Evolutionary conservation across 1,140 invertebrate species (phyloP).

Genomic region (Orchestia grillus): DNA sequence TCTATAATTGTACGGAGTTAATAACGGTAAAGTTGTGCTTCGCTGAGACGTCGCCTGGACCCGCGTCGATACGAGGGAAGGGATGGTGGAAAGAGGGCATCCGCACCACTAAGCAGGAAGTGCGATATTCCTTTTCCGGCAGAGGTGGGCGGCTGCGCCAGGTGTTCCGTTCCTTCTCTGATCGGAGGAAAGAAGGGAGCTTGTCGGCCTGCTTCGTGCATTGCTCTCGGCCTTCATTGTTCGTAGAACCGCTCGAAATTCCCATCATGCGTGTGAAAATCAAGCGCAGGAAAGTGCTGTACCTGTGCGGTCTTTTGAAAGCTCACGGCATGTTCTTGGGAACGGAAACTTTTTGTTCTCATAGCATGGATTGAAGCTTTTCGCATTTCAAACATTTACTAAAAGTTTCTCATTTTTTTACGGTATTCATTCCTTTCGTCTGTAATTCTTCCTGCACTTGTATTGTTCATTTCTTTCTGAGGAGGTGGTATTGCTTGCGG

Average conservation of each 20-base stretch:
- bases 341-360: not conserved
- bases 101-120: not conserved
- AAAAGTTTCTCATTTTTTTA: not conserved
- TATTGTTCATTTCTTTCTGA: not conserved
- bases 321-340: not conserved
- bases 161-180: not conserved
- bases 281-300: not conserved
- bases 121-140: slow-evolving; percentile 6
- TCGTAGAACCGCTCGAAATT: not conserved
- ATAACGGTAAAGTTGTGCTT: not conserved
- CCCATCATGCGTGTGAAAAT: not conserved
- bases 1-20: not conserved
- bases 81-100: not conserved
- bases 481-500: not conserved
- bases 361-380: not conserved
- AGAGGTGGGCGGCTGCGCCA: not conserved
- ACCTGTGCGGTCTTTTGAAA: not conserved
- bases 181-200: not conserved
- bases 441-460: not conserved
- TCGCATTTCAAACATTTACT: not conserved
- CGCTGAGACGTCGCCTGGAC: not conserved
- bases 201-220: not conserved
- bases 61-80: not conserved
- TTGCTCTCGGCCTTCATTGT: not conserved
- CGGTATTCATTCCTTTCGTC: not conserved